These are phyloP conservation scores for Calephelis nemesis DNA, from an alignment of 1,140 invertebrate species.

Conservation along the genomic window DNA sequence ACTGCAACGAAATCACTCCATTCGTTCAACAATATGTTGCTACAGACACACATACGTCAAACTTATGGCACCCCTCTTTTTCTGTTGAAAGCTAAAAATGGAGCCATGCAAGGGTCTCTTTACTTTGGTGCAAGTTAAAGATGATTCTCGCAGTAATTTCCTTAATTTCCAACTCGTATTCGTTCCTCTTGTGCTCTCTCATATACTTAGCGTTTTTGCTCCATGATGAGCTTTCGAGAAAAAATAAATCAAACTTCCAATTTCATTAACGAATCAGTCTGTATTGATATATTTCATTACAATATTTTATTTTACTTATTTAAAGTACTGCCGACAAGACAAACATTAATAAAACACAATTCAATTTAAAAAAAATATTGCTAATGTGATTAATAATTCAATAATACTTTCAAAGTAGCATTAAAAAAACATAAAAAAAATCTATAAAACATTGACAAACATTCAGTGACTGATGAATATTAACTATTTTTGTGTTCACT, in stretches of 20 bases:
- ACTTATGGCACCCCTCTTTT: too few relatives aligned
- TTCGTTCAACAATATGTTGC: too few relatives aligned
- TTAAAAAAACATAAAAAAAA: not conserved
- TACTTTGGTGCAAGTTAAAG: slow-evolving; percentile 33
- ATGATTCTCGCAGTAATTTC: slow-evolving; percentile 38
- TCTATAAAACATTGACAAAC: not conserved
- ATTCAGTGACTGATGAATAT: too few relatives aligned
- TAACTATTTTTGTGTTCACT: too few relatives aligned
- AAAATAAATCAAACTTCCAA: slow-evolving; percentile 15
- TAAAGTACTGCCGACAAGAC: too few relatives aligned
- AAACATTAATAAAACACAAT: not conserved
- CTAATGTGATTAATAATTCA: too few relatives aligned
- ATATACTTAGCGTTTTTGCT: slow-evolving; percentile 20
- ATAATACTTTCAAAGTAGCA: not conserved
- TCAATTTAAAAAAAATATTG: not conserved
- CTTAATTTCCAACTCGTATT: slow-evolving; percentile 36
- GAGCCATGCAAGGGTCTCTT: slow-evolving; percentile 9
- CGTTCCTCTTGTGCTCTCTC: slow-evolving; percentile 20
- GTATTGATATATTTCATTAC: not conserved
- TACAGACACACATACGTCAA: too few relatives aligned
- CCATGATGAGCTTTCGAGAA: slow-evolving; percentile 12
- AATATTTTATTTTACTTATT: not conserved
- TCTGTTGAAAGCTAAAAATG: not conserved
- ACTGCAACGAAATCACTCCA: too few relatives aligned
- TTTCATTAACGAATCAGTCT: slow-evolving; percentile 8